These are phyloP conservation scores for Porites lobata DNA, from an alignment of 92 coral and sea anemone genomes.

Conservation along the genomic window DNA sequence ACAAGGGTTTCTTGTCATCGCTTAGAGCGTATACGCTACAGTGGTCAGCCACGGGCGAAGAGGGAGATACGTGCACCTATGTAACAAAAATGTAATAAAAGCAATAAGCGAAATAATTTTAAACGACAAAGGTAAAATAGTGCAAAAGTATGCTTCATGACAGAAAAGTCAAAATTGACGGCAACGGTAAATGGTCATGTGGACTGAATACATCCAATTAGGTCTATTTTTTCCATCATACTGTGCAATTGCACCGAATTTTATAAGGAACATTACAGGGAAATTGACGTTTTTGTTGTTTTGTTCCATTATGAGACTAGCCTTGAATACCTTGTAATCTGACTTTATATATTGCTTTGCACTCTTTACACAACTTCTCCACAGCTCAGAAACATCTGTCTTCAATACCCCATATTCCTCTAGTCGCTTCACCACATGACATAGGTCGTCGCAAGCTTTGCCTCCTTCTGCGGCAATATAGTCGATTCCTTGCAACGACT, in stretches of 20 bases:
- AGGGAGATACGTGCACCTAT: conserved; percentile 50
- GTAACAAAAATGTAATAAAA: not conserved
- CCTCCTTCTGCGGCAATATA: conserved; percentile 39
- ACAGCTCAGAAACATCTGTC: not conserved
- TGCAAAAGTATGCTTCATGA: too few species aligned
- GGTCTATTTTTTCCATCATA: not conserved
- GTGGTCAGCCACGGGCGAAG: conserved; percentile 13
- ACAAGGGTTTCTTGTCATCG: conserved; percentile 50
- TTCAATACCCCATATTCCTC: conserved; percentile 13
- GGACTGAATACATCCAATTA: not conserved
- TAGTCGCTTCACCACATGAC: not conserved
- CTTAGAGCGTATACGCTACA: conserved; percentile 42
- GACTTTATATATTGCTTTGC: conserved; percentile 38
- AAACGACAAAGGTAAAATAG: not conserved
- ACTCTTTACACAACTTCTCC: conserved; percentile 8
- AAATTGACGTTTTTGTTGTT: not conserved
- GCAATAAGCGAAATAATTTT: not conserved
- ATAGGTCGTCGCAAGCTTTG: conserved; percentile 31
- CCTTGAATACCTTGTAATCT: conserved; percentile 35
- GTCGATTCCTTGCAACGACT: conserved; percentile 39
- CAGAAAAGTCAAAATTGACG: too few species aligned
- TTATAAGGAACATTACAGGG: not conserved
- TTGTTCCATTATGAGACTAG: not conserved
- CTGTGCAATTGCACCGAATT: not conserved
- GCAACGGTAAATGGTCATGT: too few species aligned